A percentile compares a stretch with the other conserved stretches of the same genome.
These are phyloP conservation scores for Limonius californicus DNA, from an alignment of 1,140 invertebrate genomes.

Conservation along the genomic window DNA sequence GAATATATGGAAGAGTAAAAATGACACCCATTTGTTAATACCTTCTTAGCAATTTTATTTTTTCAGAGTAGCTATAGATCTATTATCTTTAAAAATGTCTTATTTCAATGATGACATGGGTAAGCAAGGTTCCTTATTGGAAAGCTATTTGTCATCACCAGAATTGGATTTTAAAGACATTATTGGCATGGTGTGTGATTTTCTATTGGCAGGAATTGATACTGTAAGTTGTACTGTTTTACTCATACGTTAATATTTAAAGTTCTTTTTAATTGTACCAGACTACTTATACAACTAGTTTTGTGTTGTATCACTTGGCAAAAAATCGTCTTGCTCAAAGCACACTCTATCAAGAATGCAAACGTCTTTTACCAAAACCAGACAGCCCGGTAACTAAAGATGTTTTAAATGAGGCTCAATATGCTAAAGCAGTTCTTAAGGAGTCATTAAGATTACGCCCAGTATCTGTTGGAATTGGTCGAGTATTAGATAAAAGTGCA, in stretches of 20 bases:
- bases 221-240: constrained; percentile 74
- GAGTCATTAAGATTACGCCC: constrained; percentile 82
- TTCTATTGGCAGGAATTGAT: constrained; percentile 81
- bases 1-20: constrained; percentile 74
- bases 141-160: constrained; percentile 62
- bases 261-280: constrained; percentile 48
- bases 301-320: constrained; percentile 77
- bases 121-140: constrained; percentile 52
- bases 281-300: constrained; percentile 78
- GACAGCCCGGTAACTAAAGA: constrained; percentile 55
- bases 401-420: constrained; percentile 60
- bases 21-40: too few species aligned
- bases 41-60: constrained; percentile 11
- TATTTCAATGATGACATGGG: constrained; percentile 47
- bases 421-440: constrained; percentile 76
- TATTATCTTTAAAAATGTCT: constrained; percentile 58
- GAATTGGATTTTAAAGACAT: constrained; percentile 74
- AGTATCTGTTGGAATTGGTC: constrained; percentile 74
- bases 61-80: constrained; percentile 63
- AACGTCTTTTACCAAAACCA: constrained; percentile 51
- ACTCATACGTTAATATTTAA: too few species aligned
- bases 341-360: constrained; percentile 64
- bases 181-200: constrained; percentile 75
- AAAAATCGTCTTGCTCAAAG: constrained; percentile 70
- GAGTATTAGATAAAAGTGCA: constrained; percentile 71